phyloP scores from a whole-genome alignment of 2,113 vertebrate species.

The Anseranas semipalmata region DNA sequence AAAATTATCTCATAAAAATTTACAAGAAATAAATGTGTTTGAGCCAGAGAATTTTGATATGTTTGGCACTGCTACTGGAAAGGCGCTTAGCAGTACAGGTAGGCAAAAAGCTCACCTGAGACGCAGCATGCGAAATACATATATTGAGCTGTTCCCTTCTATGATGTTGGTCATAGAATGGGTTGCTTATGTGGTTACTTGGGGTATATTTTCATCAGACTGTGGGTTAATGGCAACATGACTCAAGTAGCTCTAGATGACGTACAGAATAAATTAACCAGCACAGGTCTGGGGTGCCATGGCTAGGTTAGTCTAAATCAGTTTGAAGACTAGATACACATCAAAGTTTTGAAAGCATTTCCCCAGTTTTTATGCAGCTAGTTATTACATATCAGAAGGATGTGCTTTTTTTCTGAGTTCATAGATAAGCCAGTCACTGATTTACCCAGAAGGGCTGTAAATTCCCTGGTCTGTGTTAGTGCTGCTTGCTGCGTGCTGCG shows the following conservation, averaged over 20 bases:
- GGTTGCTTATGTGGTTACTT: not conserved
- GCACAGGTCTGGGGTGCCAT: not conserved
- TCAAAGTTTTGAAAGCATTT: not conserved
- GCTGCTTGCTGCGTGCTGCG: not conserved
- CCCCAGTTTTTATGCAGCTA: not conserved
- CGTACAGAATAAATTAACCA: not conserved
- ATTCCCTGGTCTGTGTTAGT: not conserved
- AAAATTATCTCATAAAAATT: not conserved
- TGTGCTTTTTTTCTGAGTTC: not conserved
- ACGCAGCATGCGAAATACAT: not conserved
- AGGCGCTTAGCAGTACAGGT: not conserved
- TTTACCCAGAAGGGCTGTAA: not conserved
- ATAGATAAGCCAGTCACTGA: not conserved
- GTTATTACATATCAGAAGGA: not conserved
- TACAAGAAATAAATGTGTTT: not conserved
- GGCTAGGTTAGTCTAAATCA: not conserved
- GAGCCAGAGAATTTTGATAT: not conserved
- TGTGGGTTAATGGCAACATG: not conserved
- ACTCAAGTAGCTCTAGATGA: not conserved
- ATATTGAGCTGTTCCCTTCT: not conserved
- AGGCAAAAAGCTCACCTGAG: not conserved
- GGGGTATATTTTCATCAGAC: not conserved
- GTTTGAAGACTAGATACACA: not conserved
- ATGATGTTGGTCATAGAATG: not conserved
- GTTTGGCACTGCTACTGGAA: not conserved